These are phyloP conservation scores for Drosophila rhopaloa DNA, from an alignment of 1,140 invertebrate species.

Conservation along the genomic window DNA sequence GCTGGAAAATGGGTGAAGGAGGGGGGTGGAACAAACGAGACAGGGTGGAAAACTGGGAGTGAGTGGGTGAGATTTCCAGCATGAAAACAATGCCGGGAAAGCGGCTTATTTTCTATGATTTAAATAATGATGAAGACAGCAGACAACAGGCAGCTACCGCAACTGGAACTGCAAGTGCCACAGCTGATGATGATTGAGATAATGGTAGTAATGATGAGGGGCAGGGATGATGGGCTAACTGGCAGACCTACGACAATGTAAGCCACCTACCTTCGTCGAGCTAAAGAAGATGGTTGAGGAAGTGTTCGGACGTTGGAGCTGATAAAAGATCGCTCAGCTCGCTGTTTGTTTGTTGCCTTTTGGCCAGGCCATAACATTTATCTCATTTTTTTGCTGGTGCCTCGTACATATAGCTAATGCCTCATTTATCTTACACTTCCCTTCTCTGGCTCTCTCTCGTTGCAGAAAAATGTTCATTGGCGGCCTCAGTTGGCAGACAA, in stretches of 20 bases:
- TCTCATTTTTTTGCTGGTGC: slow-evolving; percentile 35
- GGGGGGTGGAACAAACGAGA: slow-evolving; percentile 9
- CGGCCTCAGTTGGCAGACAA: slow-evolving; percentile 99
- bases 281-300: slow-evolving; percentile 2
- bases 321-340: slow-evolving; percentile 43
- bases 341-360: slow-evolving; percentile 32
- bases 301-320: slow-evolving; percentile 24
- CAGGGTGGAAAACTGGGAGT: slow-evolving; percentile 17
- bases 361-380: slow-evolving; percentile 41
- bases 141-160: slow-evolving; percentile 55
- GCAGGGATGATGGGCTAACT: slow-evolving; percentile 7
- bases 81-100: slow-evolving; percentile 81
- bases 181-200: slow-evolving; percentile 38
- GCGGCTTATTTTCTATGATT: slow-evolving; percentile 83
- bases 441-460: slow-evolving; percentile 85
- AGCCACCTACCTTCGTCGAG: slow-evolving; percentile 29
- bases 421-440: slow-evolving; percentile 71
- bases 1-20: slow-evolving; percentile 15
- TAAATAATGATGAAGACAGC: slow-evolving; percentile 79
- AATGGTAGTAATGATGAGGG: slow-evolving; percentile 30
- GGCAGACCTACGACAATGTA: slow-evolving; percentile 31
- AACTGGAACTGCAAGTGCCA: slow-evolving; percentile 44
- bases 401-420: slow-evolving; percentile 41
- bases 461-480: slow-evolving; percentile 99
- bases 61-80: slow-evolving; percentile 70